Conservation (phyloP, 2,888 invertebrate species). For the Tortrix viridana region DNA sequence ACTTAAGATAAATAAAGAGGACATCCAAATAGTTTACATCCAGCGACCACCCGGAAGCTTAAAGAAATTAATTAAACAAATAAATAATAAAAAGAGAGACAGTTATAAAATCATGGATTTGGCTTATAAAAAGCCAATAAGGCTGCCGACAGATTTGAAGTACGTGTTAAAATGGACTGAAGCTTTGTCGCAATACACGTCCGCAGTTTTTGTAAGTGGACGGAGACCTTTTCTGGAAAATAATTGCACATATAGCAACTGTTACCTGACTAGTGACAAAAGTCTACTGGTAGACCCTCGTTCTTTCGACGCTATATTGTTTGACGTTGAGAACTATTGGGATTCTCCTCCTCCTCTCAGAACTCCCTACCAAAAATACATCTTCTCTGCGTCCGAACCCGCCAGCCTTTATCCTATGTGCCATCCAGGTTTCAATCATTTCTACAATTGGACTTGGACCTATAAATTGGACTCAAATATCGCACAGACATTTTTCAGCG, state of each 20-base stretch:
- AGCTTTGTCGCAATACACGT: slow-evolving; percentile 50
- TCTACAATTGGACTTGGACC: slow-evolving; percentile 69
- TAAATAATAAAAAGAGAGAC: slow-evolving; percentile 46
- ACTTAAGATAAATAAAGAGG: slow-evolving; percentile 44
- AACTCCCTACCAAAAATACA: slow-evolving; percentile 70
- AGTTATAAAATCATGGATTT: slow-evolving; percentile 45
- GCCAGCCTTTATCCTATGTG: slow-evolving; percentile 60
- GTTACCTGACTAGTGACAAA: slow-evolving; percentile 68
- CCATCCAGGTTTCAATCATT: slow-evolving; percentile 52
- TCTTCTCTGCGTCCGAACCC: slow-evolving; percentile 71
- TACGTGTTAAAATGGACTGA: slow-evolving; percentile 63
- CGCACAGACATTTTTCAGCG: slow-evolving; percentile 53
- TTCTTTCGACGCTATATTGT: slow-evolving; percentile 78
- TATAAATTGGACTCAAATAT: slow-evolving; percentile 70
- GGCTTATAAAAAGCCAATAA: slow-evolving; percentile 48
- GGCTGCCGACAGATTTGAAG: slow-evolving; percentile 63
- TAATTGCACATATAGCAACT: slow-evolving; percentile 71
- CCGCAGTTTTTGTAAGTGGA: slow-evolving; percentile 49
- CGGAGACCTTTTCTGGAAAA: slow-evolving; percentile 56
- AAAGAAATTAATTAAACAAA: slow-evolving; percentile 47
- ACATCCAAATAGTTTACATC: slow-evolving; percentile 58
- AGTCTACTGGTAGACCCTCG: slow-evolving; percentile 59
- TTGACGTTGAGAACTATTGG: slow-evolving; percentile 75
- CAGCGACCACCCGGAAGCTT: slow-evolving; percentile 43
- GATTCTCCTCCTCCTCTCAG: slow-evolving; percentile 57